Base-by-base conservation (phyloP, 2,797 vertebrate species). In the Phoxinus dragarum region DNA sequence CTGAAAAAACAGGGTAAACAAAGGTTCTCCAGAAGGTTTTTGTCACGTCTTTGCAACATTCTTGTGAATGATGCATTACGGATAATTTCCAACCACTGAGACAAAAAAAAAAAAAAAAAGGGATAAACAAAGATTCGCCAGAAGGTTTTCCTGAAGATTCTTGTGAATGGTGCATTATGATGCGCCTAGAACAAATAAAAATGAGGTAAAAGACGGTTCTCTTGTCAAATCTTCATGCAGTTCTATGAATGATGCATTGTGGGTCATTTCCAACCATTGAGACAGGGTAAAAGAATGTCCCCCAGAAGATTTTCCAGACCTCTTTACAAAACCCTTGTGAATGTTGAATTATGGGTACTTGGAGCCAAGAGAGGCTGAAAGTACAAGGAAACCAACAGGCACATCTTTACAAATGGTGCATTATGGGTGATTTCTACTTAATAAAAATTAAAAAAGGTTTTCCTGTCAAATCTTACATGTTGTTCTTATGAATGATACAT, bases 231-330 rank as follows among this genome's bases (percentile, higher is more conserved):
- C 82, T 5, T 64, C 5, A 66, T 27, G 52, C 40, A 12, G 5
- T 54, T 80, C 73, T 56, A 11, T 44, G 77, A 81, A 91, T 86
- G 27, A 47, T n/a, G 61, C 47, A 77, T 66, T 66, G 16, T 23
- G 34, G 75, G 72, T n/a, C 59, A 34, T 84, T 40, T 90, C 71
- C 87, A 61, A 36, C 17, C n/a, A 88, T 44, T 86, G 74, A 49
- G 21, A 36, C 0, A 17, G 56, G n/a, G 19, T n/a, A 80, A 47
- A 42, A 12, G 6, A 40, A 40, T 6, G 23, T 42, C 27, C 4
- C 11, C 4, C 47, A 75, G 10, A 75, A 75, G 27, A 2, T 19
- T 19, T 31, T 44, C 0, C 1, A 2, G 27, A 34, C 2, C 7
- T 67, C 34, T 67, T 38, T 21, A 68, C 16, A 9, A 36, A 67